A percentile compares a stretch with the other conserved stretches of the same genome.
Conservation (phyloP, 2,888 invertebrate genomes). For the Timandra comae region DNA sequence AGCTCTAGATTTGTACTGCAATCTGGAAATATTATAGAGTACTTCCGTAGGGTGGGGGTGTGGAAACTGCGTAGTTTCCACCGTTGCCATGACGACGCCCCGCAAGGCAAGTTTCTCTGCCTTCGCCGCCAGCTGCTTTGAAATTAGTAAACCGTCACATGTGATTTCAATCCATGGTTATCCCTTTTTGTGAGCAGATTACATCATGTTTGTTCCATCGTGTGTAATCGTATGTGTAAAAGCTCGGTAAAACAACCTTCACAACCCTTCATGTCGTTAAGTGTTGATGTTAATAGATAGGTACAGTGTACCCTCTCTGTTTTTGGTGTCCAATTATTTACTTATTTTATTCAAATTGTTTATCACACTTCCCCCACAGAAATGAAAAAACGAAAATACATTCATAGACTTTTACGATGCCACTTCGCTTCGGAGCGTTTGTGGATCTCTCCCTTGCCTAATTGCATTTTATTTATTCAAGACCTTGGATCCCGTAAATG, state of each 20-base stretch:
- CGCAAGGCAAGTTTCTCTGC: constrained; percentile 45
- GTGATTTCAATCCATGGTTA: constrained; percentile 41
- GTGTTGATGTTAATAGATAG: constrained; percentile 10
- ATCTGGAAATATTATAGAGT: constrained; percentile 23
- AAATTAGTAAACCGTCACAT: constrained; percentile 48
- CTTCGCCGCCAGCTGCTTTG: constrained; percentile 43
- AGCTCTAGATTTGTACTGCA: constrained; percentile 18
- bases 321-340: constrained; percentile 4
- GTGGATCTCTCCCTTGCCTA: constrained; percentile 44
- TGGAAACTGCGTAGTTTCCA: constrained; percentile 65
- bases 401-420: constrained; percentile 35
- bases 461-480: constrained; percentile 73
- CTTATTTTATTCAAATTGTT: constrained; percentile 40
- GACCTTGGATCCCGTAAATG: constrained; percentile 43
- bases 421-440: constrained; percentile 27
- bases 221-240: constrained; percentile 42
- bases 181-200: constrained; percentile 42
- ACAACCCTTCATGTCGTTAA: constrained; percentile 24
- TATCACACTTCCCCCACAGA: constrained; percentile 31
- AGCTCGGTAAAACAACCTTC: constrained; percentile 20
- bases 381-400: constrained; percentile 24
- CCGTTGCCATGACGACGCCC: constrained; percentile 67
- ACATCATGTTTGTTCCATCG: constrained; percentile 35
- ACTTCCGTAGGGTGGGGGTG: constrained; percentile 34
- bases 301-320: too few relatives aligned